A percentile compares a stretch with the other conserved stretches of the same genome.
These are phyloP conservation scores for Microcebus jonahi DNA, from an alignment of 2,113 vertebrate species.

Conservation along the genomic window DNA sequence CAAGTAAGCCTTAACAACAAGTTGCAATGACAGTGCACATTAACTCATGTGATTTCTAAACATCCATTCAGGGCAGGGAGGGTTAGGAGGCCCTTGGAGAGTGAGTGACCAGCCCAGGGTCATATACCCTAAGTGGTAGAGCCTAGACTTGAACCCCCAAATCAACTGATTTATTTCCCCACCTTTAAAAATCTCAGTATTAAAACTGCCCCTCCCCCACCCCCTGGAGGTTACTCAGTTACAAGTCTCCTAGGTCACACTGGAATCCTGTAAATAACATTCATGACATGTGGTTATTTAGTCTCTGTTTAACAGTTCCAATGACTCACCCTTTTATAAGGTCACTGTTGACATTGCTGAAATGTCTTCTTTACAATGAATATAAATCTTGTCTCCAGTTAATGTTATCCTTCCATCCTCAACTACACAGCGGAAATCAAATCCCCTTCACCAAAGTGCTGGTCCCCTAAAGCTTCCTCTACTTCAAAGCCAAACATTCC, in stretches of 20 bases:
- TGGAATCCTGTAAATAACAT: not conserved
- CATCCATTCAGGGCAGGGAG: not conserved
- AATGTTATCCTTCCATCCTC: not conserved
- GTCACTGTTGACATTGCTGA: conserved; percentile 49
- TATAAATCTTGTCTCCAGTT: conserved; percentile 46
- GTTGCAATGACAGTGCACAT: not conserved
- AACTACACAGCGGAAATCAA: not conserved
- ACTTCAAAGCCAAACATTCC: not conserved
- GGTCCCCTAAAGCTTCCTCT: not conserved
- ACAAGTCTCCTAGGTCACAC: not conserved
- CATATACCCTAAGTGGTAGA: not conserved
- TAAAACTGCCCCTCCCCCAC: not conserved
- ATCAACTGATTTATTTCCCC: not conserved
- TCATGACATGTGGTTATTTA: not conserved
- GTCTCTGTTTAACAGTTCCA: conserved; percentile 38
- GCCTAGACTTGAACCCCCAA: not conserved
- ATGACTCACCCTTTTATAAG: conserved; percentile 61
- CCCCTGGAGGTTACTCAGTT: not conserved
- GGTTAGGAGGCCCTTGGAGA: not conserved
- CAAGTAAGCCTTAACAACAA: not conserved
- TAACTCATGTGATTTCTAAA: not conserved
- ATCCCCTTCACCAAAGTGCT: not conserved
- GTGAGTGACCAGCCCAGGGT: not conserved
- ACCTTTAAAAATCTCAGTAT: not conserved
- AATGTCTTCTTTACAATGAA: conserved; percentile 53